Evolutionary conservation across 1,140 invertebrate species (phyloP).

Genomic region (Palaemon carinicauda): DNA sequence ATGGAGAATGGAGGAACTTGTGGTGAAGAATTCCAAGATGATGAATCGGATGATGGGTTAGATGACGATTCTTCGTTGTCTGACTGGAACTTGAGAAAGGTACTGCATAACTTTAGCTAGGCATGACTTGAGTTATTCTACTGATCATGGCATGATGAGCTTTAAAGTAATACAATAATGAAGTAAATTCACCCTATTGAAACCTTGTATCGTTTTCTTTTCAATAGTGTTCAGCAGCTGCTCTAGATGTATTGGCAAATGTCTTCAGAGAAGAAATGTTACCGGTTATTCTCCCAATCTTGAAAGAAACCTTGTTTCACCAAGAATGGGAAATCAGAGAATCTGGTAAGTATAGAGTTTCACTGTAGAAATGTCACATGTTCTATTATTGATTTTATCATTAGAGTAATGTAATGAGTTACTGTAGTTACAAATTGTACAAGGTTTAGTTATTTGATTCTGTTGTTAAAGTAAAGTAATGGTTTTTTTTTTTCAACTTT

Average conservation of each 20-base stretch:
- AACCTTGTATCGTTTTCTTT: not conserved
- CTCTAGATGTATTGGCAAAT: constrained; percentile 95
- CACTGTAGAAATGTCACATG: not conserved
- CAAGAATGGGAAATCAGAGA: constrained; percentile 97
- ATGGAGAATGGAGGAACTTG: constrained; percentile 67
- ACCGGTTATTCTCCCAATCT: constrained; percentile 91
- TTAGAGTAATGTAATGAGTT: no score
- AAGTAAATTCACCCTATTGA: no score
- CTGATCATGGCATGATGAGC: no score
- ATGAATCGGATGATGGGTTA: constrained; percentile 78
- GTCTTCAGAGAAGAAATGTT: constrained; percentile 96
- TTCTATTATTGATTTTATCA: not conserved
- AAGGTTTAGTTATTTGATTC: no score
- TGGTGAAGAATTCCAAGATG: constrained; percentile 74
- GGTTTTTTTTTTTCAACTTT: no score
- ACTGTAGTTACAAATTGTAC: not conserved
- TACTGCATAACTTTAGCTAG: not conserved
- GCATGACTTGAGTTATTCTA: no score
- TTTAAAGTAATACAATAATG: no score
- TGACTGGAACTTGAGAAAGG: constrained; percentile 79
- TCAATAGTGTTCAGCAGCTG: constrained; percentile 93
- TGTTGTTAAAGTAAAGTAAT: not conserved
- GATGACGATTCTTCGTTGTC: constrained; percentile 92
- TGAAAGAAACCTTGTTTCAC: constrained; percentile 96
- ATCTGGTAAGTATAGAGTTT: constrained; percentile 69